Base-by-base conservation (phyloP, 1,140 invertebrate species). In the Caenorhabditis latens region DNA sequence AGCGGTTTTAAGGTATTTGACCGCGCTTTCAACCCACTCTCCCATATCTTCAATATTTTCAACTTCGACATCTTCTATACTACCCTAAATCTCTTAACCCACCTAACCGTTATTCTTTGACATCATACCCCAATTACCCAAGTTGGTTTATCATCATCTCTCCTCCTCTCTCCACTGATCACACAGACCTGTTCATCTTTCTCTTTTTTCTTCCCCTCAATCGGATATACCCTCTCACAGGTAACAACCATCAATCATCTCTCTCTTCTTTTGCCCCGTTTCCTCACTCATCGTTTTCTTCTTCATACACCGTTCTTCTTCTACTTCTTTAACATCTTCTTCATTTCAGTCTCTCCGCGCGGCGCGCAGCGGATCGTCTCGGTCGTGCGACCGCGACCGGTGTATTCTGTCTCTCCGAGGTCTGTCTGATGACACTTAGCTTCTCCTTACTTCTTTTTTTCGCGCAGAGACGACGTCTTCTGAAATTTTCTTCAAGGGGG, bases 241-340 rank as follows among this genome's bases (percentile, higher is more conserved):
- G 21, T 24, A 71, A 71, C 65, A 71, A 71, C 65, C 65, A 71
- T 71, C 65, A 71, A 71, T 71, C 65, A 71, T 71, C 65, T 65
- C 61, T 32, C 21, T 40, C 24, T 40, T 32, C 24, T 43, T 24
- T 63, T 58, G 14, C 55, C n/a, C n/a, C n/a, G n/a, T n/a, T n/a
- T n/a, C n/a, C 19, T 32, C 32, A 32, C 32, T 32, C 32, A 32
- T 32, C 32, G 32, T n/a, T n/a, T n/a, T n/a, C 55, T 58, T n/a
- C 19, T 19, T n/a, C 19, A 7, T n/a, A 58, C 14, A 58, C 55
- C 55, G 55, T 58, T 71, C 65, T 43, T 71, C 65, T 32, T 71
- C 65, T 43, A 32, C 65, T 71, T 42, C 65, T 46, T 65, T 40
- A 65, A 65, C 57, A n/a, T n/a, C 61, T 63, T 63, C 24, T 63